Evolutionary conservation across 2,888 invertebrate species (phyloP), one percentile per base, ranked within the genome.

Genomic region (Spialia ferax): DNA sequence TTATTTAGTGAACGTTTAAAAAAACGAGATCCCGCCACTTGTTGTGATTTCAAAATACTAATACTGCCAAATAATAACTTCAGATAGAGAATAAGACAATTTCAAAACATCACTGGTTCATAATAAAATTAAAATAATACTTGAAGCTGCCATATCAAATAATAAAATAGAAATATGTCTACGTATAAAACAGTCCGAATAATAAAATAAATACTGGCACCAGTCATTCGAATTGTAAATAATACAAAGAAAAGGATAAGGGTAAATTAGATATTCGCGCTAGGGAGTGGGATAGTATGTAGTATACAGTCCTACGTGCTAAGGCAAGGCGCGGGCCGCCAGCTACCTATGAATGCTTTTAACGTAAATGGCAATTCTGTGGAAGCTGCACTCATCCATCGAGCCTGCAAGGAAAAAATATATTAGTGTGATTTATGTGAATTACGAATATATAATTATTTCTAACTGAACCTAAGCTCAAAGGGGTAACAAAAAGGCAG

Each of bases 51-150:
- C 75, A 77, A 79, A 70, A 74, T 81, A 87, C 79, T 91, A 92
- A 93, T 93, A 93, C 93, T 91, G 92, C 83, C 88, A 84, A 89
- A 87, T 86, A 85, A 87, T 87, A 79, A 87, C 84, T 74, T 73
- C 73, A 48, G 15, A 63, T 54, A 29, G 11, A 22, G 22, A 29
- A 61, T 11, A 20, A 61, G 18, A 45, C n/a, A 45, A 45, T 45
- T 60, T 60, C 29, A 52, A 54, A 60, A 67, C 45, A 26, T 67
- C 61, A 55, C 55, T 61, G 61, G 57, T 32, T 55, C 18, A 13
- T 8, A 48, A 57, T 61, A 32, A 45, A 48, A 50, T 77, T 75
- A 75, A 76, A 78, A 77, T 74, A 80, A 78, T 79, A 82, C 75
- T 73, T 68, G 63, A 59, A 70, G 70, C 63, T 55, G 64, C 50